These are phyloP conservation scores for Sinocyclocheilus anophthalmus DNA, from an alignment of 2,113 vertebrate species.

Conservation along the genomic window DNA sequence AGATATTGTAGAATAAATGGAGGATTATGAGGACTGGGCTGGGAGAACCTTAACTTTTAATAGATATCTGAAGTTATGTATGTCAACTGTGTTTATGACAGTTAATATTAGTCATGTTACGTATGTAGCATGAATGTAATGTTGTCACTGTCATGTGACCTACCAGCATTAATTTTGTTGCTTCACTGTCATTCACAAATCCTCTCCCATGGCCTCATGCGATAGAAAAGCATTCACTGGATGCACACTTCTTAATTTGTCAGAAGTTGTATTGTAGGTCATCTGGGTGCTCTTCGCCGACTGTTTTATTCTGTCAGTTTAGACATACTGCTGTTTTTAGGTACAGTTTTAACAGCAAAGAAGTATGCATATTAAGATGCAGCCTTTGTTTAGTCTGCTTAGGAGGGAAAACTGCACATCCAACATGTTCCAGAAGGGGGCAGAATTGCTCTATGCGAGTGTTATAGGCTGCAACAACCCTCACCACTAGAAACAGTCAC, in stretches of 20 bases:
- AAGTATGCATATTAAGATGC: too few species aligned
- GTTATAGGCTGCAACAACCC: neutral
- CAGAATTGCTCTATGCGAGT: conserved; percentile 50
- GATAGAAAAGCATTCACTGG: too few species aligned
- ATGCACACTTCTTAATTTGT: neutral
- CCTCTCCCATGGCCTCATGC: too few species aligned
- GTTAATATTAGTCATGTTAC: too few species aligned
- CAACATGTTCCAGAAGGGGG: conserved; percentile 52
- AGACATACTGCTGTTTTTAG: too few species aligned
- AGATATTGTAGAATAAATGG: neutral
- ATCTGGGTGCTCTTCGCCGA: too few species aligned
- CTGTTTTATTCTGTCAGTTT: too few species aligned
- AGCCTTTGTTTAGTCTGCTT: neutral
- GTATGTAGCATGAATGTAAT: too few species aligned
- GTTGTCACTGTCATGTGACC: neutral
- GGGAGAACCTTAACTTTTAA: conserved; percentile 11
- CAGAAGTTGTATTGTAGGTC: too few species aligned
- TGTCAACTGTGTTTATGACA: too few species aligned
- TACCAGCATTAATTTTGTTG: neutral
- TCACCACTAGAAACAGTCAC: conserved; percentile 13
- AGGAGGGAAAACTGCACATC: neutral
- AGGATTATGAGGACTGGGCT: neutral
- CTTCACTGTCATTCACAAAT: neutral
- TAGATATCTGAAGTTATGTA: conserved; percentile 61
- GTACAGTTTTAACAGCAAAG: too few species aligned